Conservation (phyloP, 1,140 invertebrate species). For the Penaeus vannamei region DNA sequence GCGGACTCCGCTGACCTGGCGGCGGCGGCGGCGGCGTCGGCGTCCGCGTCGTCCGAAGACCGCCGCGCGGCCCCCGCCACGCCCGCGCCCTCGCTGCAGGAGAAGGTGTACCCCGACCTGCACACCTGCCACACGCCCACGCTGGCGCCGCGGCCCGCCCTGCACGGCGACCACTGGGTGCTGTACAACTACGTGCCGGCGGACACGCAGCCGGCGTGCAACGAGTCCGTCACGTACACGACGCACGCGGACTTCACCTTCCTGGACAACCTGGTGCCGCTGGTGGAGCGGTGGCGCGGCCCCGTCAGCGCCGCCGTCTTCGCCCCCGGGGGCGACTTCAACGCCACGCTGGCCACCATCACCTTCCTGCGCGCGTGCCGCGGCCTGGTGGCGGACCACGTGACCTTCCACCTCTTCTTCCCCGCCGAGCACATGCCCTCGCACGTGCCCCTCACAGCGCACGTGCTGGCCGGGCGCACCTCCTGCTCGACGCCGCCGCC, state of each 20-base stretch:
- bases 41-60: conserved; percentile 43
- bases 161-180: conserved; percentile 79
- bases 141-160: conserved; percentile 39
- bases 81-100: conserved; percentile 62
- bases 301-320: conserved; percentile 84
- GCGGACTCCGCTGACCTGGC: conserved; percentile 24
- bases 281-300: conserved; percentile 74
- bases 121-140: conserved; percentile 65
- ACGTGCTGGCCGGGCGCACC: conserved; percentile 48
- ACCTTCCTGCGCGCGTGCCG: conserved; percentile 73
- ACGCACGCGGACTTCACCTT: conserved; percentile 93
- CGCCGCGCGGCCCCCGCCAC: conserved; percentile 32
- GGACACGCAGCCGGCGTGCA: conserved; percentile 75
- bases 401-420: conserved; percentile 69
- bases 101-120: conserved; percentile 66
- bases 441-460: conserved; percentile 55
- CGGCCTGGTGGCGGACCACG: conserved; percentile 63
- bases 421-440: conserved; percentile 66
- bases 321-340: conserved; percentile 82
- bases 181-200: conserved; percentile 87
- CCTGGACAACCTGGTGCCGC: conserved; percentile 88
- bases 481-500: conserved; percentile 63
- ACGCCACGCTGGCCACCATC: conserved; percentile 79
- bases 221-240: conserved; percentile 91
- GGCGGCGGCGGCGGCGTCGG: conserved; percentile 32